These are phyloP conservation scores for Folsomia candida DNA, from an alignment of 2,888 invertebrate species.

Conservation along the genomic window DNA sequence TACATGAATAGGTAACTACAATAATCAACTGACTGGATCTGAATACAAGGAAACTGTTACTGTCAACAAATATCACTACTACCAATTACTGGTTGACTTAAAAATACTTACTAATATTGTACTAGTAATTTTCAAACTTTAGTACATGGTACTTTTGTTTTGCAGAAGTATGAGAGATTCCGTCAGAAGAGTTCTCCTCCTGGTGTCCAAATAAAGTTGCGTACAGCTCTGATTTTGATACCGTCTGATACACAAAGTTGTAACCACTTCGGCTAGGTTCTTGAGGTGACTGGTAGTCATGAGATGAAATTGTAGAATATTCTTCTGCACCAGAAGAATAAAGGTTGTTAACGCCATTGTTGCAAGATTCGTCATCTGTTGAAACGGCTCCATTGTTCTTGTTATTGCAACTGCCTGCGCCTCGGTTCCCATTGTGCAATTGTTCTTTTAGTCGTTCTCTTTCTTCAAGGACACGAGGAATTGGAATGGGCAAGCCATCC, in stretches of 20 bases:
- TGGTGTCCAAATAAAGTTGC: constrained; percentile 6
- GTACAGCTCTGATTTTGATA: constrained; percentile 1
- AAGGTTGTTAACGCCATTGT: no score
- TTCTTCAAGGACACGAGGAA: neutral
- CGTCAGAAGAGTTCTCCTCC: neutral
- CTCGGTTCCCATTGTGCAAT: neutral
- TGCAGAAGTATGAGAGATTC: neutral
- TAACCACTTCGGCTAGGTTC: neutral
- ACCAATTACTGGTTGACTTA: no score
- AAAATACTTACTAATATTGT: no score
- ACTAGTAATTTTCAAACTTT: constrained; percentile 11
- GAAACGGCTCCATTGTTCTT: neutral
- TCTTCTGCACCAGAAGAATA: neutral
- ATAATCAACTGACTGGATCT: no score
- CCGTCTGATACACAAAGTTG: neutral
- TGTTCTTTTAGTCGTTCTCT: neutral
- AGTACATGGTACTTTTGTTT: neutral
- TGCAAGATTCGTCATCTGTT: neutral
- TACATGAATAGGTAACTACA: no score
- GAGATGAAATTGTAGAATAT: neutral
- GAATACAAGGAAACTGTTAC: no score
- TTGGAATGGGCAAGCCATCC: constrained; percentile 2
- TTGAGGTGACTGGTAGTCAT: neutral
- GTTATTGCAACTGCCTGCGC: neutral
- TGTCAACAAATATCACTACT: no score